Base-by-base conservation (phyloP, 92 coral and sea anemone genomes). In the Hydrozoanthus gracilis region DNA sequence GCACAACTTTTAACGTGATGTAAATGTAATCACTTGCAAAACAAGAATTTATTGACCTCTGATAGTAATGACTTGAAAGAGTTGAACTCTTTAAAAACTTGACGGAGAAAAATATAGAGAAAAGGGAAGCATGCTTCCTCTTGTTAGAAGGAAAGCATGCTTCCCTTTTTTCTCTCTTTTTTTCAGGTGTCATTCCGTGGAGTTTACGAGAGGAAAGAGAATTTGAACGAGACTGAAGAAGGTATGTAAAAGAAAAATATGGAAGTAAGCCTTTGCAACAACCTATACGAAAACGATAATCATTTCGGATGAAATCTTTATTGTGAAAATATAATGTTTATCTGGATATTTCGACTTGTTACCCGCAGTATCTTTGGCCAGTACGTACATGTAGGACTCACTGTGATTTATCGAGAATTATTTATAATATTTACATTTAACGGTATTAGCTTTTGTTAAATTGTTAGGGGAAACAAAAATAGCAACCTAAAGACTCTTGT, bases 161-260 rank as follows among this genome's bases (percentile, higher is more conserved):
- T 60, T 60, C 66, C 66, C 66, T 60, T 60, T 60, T 12, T 60
- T 60, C 16, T 12, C 16, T 1, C 3, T 13, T 60, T 60, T 60
- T 60, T 60, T 60, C 66, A 60, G 66, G 66, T 60, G 66, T 60
- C 66, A 8, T 60, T 60, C 66, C 66, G 66, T 60, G 66, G 66
- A 60, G 66, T 13, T 4, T 60, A 60, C 66, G 66, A 60, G 66
- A 60, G 35, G 35, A 27, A 60, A 4, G 66, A 60, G 66, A 60
- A 60, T 8, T 60, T 60, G 16, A 8, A 60, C 66, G 66, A 60
- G 16, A 60, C 66, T 8, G 66, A 60, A 60, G 66, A 60, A 60
- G 66, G 66, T 60, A 60, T 13, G 66, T 60, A 2, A 60, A 60
- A 60, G 16, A 60, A 60, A 60, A 4, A 60, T 60, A 60, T 60